Base-by-base conservation (phyloP, 2,113 vertebrate genomes). In the Laticauda laticaudata region DNA sequence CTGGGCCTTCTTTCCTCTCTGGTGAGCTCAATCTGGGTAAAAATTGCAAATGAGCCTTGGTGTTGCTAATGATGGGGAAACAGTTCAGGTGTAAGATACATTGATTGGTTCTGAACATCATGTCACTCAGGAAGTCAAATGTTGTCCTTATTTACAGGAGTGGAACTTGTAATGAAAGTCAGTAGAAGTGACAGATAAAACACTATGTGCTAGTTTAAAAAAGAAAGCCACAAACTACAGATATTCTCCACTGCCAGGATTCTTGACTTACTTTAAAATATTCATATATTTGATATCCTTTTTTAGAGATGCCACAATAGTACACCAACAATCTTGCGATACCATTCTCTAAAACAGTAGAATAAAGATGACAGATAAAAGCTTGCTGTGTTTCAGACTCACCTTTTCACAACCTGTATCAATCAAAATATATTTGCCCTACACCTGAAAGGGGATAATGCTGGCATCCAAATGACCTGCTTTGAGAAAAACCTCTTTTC, bases 31-130 rank as follows among this genome's bases (percentile, higher is more conserved):
- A 64, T 61, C 57, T 64, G 34, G 34, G 43, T 51, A 39, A 23
- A 53, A 69, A 88, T 81, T 6, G 90, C 29, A 90, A 94, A 91
- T 61, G 24, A 92, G 64, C 94, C 89, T 88, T 92, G 93, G 39
- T n/a, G 20, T 86, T 86, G 39, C 53, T 89, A 92, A 75, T 81
- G 91, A 88, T 75, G 45, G 54, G 4, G 64, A 9, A 24, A 57
- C 94, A 15, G 86, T 95, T 86, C 90, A 91, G 55, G 81, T 90
- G 87, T 86, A 94, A 96, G 89, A 5, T 1, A 92, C 93, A 88
- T 93, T 89, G 90, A 94, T 92, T 93, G 51, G 87, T 93, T 91
- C 87, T 94, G 3, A 81, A 93, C 94, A 93, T 95, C 92, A 95
- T 53, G 75, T 39, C 86, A 92, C n/a, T n/a, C 26, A 61, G 45